A percentile compares a stretch with the other conserved stretches of the same genome.
These are phyloP conservation scores for Drosophila eugracilis DNA, from an alignment of 1,140 invertebrate genomes.

Conservation along the genomic window DNA sequence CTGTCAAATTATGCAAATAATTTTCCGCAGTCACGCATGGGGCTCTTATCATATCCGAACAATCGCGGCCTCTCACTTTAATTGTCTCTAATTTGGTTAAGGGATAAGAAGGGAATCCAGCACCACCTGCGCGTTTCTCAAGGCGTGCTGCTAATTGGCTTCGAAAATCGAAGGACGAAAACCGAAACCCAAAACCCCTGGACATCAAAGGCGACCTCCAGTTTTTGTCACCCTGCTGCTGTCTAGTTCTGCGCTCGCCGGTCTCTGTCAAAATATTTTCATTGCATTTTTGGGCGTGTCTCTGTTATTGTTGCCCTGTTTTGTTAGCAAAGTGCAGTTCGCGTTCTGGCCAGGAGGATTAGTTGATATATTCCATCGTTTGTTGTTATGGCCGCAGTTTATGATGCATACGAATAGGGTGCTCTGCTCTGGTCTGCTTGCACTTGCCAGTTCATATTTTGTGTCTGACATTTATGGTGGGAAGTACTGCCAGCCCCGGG, in stretches of 20 bases:
- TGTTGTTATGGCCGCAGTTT: slow-evolving; percentile 75
- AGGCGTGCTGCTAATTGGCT: slow-evolving; percentile 81
- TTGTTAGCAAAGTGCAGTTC: slow-evolving; percentile 76
- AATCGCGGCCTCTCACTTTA: slow-evolving; percentile 68
- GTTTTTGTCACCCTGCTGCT: slow-evolving; percentile 39
- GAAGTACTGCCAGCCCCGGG: slow-evolving; percentile 60
- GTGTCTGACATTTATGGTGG: slow-evolving; percentile 75
- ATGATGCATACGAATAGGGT: slow-evolving; percentile 74
- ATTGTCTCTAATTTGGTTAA: slow-evolving; percentile 76
- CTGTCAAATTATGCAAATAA: slow-evolving; percentile 83
- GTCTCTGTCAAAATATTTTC: slow-evolving; percentile 80
- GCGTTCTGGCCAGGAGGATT: slow-evolving; percentile 56
- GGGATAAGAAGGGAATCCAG: slow-evolving; percentile 32
- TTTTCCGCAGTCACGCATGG: slow-evolving; percentile 80
- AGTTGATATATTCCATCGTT: slow-evolving; percentile 65
- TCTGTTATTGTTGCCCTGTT: slow-evolving; percentile 61
- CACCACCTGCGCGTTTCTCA: slow-evolving; percentile 76
- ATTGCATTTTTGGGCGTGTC: slow-evolving; percentile 76
- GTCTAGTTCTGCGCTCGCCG: slow-evolving; percentile 47
- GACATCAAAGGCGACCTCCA: slow-evolving; percentile 55
- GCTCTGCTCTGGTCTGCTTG: slow-evolving; percentile 49
- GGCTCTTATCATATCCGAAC: slow-evolving; percentile 51
- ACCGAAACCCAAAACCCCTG: slow-evolving; percentile 25
- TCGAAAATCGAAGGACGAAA: slow-evolving; percentile 33
- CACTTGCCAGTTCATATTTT: slow-evolving; percentile 76